Evolutionary conservation across 2,113 vertebrate species (phyloP).

Genomic region (Felis chaus): DNA sequence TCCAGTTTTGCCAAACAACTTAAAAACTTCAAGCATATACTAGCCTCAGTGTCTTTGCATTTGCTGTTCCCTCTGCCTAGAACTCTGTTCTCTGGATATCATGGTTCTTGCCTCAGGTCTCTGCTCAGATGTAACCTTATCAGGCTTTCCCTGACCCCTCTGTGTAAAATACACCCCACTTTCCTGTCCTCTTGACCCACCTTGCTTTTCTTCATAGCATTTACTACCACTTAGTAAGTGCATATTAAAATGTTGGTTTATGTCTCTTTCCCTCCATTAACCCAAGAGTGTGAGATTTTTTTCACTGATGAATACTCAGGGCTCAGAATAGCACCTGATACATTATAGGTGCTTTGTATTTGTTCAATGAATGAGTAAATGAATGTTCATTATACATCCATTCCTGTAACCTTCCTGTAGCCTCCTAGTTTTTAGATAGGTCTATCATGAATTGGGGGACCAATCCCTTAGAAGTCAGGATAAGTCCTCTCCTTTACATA

Average conservation of each 20-base stretch:
- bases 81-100: not conserved
- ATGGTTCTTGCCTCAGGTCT: not conserved
- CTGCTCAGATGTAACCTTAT: not conserved
- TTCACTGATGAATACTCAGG: not conserved
- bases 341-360: not conserved
- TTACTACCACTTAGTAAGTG: not conserved
- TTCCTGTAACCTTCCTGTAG: slow-evolving; percentile 19
- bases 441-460: not conserved
- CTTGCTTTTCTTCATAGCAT: not conserved
- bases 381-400: not conserved
- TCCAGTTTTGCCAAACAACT: not conserved
- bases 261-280: not conserved
- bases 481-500: slow-evolving; percentile 14
- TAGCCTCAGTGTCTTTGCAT: not conserved
- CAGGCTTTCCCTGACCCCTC: not conserved
- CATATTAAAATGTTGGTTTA: not conserved
- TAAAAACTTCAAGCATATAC: not conserved
- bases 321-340: not conserved
- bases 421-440: not conserved
- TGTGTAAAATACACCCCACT: not conserved
- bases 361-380: not conserved
- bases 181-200: not conserved
- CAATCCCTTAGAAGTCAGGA: not conserved
- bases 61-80: not conserved
- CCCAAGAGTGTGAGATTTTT: not conserved